Evolutionary conservation across 2,888 invertebrate species (phyloP), one percentile per base, ranked within the genome.

Genomic region (Operophtera brumata): DNA sequence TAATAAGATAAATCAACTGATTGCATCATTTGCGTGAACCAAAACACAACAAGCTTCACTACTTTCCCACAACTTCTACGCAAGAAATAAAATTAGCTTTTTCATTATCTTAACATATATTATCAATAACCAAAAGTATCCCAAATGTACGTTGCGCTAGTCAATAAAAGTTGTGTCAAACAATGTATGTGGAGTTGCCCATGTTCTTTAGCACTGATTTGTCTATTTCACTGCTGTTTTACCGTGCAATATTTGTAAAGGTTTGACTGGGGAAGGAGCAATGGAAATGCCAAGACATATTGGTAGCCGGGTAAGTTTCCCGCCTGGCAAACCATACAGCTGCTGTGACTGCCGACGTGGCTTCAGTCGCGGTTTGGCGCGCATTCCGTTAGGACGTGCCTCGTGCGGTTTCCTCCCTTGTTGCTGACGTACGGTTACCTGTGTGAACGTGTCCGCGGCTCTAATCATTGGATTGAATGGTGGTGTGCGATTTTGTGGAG

Each of bases 301-400:
- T 50, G 42, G 54, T 55, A 57, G 4, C 30, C 10, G 47, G 53
- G 28, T 54, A 54, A 51, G 62, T 50, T 63, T 48, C 50, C 56
- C 42, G 58, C 47, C 56, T 42, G 58, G 54, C 55, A 59, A 64
- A 62, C 54, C 54, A 56, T 50, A 52, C 39, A 49, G 58, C 61
- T 57, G 59, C 57, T 20, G 54, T 48, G 47, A 47, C n/a, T n/a
- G 52, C 55, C 32, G 50, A 9, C 1, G 2, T 9, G 30, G 30
- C 8, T 1, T 55, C 75, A 84, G 85, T 85, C 73, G 82, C 76
- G 74, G 73, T 74, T 82, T 81, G 78, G 81, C 83, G 82, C 82
- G 79, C 76, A 70, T 65, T 61, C 55, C 56, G 56, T 14, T n/a
- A 62, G 67, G 72, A 68, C 75, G 83, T 69, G 61, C 57, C 6